Base-by-base conservation (phyloP, 1,140 invertebrate genomes). In the Achatina immaculata region DNA sequence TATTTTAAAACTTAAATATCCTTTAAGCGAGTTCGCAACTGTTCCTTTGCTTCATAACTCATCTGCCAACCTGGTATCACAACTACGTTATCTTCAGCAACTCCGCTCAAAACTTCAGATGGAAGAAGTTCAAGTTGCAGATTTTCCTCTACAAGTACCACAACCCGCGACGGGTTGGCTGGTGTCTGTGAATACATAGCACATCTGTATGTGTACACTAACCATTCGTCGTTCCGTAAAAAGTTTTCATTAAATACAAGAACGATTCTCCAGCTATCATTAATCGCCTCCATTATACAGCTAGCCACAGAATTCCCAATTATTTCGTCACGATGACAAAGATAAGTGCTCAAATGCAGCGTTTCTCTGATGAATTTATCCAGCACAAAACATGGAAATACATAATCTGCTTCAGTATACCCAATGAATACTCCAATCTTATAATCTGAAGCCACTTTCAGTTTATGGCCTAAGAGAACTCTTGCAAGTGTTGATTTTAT, bases 371-470 rank as follows among this genome's bases (percentile, higher is more conserved):
- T 36, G 38, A 36, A 72, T 9, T 9, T 11, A 36, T 38, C 31
- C 16, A 43, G 38, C 16, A 36, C 69, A 19, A 11, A 14, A 28
- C 69, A 72, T 11, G 69, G 69, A 38, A 72, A 72, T 31, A 14
- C 31, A 43, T 72, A 72, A 11, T 72, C 69, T 43, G 34, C 69
- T 14, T 72, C 69, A 9, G 69, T 11, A 38, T 72, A 72, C 11
- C 69, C 69, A 6, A 72, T 40, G 40, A 72, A 72, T 16, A 72
- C 69, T 16, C 38, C 69, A 28, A 40, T 72, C 11, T 31, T 11
- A 28, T 72, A 72, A 28, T 72, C 69, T 34, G 7, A 14, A 38
- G 11, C 40, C 28, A 11, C 40, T 11, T 36, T 31, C 16, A 34
- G 69, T 43, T 72, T 38, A 28, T 38, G 40, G 38, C 28, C 38